These are phyloP conservation scores for Anolis apletophallus DNA, from an alignment of 2,797 vertebrate genomes.

Conservation along the genomic window DNA sequence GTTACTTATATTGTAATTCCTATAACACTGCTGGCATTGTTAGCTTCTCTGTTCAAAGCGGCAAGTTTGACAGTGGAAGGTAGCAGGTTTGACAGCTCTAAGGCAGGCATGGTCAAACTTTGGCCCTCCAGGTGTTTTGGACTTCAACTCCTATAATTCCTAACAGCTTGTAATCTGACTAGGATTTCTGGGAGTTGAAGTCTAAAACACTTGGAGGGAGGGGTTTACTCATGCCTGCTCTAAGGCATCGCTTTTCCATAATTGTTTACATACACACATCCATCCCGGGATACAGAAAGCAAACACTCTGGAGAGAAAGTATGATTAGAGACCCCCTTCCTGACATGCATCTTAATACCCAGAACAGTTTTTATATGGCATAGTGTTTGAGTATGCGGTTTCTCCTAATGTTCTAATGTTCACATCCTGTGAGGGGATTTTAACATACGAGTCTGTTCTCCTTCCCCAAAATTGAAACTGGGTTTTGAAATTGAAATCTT, in stretches of 20 bases:
- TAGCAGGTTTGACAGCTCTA: not conserved
- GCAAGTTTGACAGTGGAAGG: not conserved
- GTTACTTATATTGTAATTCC: not conserved
- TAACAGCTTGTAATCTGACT: too few relatives aligned
- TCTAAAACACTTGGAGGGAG: too few relatives aligned
- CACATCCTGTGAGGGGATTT: too few relatives aligned
- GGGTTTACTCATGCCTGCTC: too few relatives aligned
- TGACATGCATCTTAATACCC: not conserved
- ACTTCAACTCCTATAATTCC: too few relatives aligned
- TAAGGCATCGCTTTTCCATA: not conserved
- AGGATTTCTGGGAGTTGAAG: too few relatives aligned
- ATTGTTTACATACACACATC: not conserved
- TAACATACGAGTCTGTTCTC: not conserved
- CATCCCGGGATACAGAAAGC: not conserved
- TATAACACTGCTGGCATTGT: not conserved
- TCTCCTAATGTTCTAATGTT: too few relatives aligned
- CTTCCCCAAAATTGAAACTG: not conserved
- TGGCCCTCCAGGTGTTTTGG: too few relatives aligned
- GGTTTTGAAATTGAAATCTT: not conserved
- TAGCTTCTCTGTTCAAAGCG: not conserved
- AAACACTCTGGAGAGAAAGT: not conserved
- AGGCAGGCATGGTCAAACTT: not conserved
- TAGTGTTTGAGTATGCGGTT: not conserved
- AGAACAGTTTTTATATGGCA: too few relatives aligned
- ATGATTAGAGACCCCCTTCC: not conserved